Conservation (phyloP, 2,888 invertebrate species). For the Amphipoea oculea region DNA sequence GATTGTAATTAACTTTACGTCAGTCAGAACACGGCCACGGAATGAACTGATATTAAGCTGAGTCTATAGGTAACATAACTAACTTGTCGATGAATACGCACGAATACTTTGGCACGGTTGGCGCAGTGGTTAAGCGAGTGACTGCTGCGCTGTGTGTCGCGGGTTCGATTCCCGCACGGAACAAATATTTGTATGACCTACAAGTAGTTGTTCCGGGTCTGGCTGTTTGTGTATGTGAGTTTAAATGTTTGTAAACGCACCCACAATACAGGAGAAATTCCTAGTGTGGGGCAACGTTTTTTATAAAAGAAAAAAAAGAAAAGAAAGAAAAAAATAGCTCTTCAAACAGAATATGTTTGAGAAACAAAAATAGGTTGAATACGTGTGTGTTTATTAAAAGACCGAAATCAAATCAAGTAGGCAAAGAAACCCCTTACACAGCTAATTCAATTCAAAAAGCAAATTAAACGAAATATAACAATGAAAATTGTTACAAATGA, state of each 20-base stretch:
- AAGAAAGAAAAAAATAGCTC: too few species aligned
- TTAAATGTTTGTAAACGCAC: too few species aligned
- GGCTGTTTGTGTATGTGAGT: too few species aligned
- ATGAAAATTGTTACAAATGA: constrained; percentile 51
- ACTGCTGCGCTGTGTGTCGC: too few species aligned
- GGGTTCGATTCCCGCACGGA: too few species aligned
- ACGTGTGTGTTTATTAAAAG: not conserved
- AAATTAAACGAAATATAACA: constrained; percentile 43
- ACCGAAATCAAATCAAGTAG: constrained; percentile 6
- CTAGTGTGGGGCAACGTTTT: too few species aligned
- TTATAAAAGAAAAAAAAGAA: too few species aligned
- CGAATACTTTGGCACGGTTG: too few species aligned
- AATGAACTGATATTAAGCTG: not conserved
- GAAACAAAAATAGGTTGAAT: not conserved
- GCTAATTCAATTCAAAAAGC: constrained; percentile 46
- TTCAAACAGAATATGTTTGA: not conserved
- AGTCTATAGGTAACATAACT: not conserved
- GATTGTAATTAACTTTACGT: constrained; percentile 42
- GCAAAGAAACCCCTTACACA: constrained; percentile 27
- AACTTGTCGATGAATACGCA: constrained; percentile 17
- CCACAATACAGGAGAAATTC: too few species aligned
- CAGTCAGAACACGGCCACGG: constrained; percentile 5
- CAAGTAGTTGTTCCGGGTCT: too few species aligned
- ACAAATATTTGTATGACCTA: too few species aligned
- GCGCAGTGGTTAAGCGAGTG: too few species aligned